A percentile compares a stretch with the other conserved stretches of the same genome.
phyloP scores from a whole-genome alignment of 1,140 invertebrate genomes.

The Lepidurus couesii region DNA sequence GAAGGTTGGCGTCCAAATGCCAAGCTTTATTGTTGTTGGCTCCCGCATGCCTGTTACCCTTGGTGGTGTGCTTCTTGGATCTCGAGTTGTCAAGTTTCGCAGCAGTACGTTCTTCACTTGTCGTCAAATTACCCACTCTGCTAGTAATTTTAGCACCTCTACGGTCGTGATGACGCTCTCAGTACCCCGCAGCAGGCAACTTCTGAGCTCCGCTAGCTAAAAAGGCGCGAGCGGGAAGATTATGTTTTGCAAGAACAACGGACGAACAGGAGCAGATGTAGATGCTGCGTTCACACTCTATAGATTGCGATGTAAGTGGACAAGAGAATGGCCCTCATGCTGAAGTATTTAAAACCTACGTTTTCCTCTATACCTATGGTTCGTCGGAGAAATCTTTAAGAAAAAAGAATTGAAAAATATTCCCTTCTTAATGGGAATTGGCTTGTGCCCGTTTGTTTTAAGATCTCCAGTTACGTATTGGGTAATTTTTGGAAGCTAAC shows the following conservation, averaged over 20 bases:
- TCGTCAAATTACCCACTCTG: conserved; percentile 16
- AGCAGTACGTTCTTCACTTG: conserved; percentile 14
- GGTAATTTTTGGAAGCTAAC: no score
- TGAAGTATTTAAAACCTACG: background rate
- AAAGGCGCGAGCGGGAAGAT: background rate
- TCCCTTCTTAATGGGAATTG: conserved; percentile 26
- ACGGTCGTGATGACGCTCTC: background rate
- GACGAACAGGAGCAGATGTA: conserved; percentile 7
- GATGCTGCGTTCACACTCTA: background rate
- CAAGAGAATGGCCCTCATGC: background rate
- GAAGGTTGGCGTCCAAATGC: background rate
- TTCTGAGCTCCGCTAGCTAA: background rate
- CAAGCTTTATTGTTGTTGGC: background rate
- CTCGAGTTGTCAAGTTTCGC: background rate
- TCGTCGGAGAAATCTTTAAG: no score
- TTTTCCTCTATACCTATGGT: background rate
- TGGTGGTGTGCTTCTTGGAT: background rate
- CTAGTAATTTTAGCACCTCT: conserved; percentile 15
- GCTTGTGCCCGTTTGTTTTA: background rate
- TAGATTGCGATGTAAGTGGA: background rate
- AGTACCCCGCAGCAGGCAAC: background rate
- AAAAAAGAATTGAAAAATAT: background rate
- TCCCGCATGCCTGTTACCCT: background rate
- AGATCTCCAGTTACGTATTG: no score
- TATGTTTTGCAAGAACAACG: background rate